Base-by-base conservation (phyloP, 1,140 invertebrate species). In the Hydropsyche tenuis region DNA sequence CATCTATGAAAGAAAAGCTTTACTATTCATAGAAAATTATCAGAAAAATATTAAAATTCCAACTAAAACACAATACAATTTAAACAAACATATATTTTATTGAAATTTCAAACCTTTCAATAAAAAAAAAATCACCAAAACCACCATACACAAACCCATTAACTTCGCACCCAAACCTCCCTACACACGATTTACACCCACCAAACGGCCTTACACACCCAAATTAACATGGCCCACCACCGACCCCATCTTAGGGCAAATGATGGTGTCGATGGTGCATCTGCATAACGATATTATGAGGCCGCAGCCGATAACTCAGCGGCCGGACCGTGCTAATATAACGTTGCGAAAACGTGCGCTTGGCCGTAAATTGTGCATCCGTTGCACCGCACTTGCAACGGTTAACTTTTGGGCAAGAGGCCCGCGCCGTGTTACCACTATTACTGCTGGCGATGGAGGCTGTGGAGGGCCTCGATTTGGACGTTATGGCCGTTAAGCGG, bases 271-370 rank as follows among this genome's bases (percentile, higher is more conserved):
- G n/a, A n/a, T n/a, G n/a, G n/a, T n/a, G n/a, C 30, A 37, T 37
- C 63, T n/a, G n/a, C 63, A 62, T 22, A 62, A 37, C 30, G 3
- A 37, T 9, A 37, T 37, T 9, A 37, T 37, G 30, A 37, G 63
- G 27, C 63, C 63, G 7, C 22, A 27, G 63, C 27, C 20, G 25
- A 65, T 65, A 68, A 45, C 42, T 70, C 66, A 69, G 23, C 23
- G 16, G 43, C 68, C 48, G 53, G 20, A n/a, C 20, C 60, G 27
- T 37, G 62, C 68, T 68, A 53, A 72, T 72, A 75, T 75, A 72
- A 75, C 64, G 74, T 75, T 75, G 72, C 72, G 72, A 75, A 75
- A 75, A 75, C 74, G 69, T 75, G 69, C 64, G 56, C 27, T 65
- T 53, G 30, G 22, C 56, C 68, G 43, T 71, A 71, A 74, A 74